These are phyloP conservation scores for Lanistes nyassanus DNA, from an alignment of 1,140 invertebrate species.

Conservation along the genomic window DNA sequence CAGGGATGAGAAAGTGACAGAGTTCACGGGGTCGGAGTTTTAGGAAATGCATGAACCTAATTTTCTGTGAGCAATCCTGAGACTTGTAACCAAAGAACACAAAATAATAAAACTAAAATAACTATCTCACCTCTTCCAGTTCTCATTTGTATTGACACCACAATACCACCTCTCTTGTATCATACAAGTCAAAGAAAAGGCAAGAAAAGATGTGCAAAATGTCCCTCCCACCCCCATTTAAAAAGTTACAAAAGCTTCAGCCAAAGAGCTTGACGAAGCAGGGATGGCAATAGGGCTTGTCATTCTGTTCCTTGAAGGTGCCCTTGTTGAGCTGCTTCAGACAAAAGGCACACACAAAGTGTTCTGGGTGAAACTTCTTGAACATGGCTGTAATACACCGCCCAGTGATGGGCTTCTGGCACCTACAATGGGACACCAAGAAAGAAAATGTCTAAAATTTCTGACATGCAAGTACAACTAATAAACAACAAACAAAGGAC, in stretches of 20 bases:
- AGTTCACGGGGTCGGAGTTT: too few species aligned
- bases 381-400: slow-evolving; percentile 99
- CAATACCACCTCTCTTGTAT: background rate
- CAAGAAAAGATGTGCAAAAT: background rate
- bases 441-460: too few species aligned
- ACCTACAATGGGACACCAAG: slow-evolving; percentile 73
- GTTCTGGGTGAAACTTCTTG: slow-evolving; percentile 98
- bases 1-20: too few species aligned
- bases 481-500: too few species aligned
- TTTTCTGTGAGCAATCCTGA: too few species aligned
- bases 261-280: slow-evolving; percentile 97
- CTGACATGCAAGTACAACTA: too few species aligned
- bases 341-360: slow-evolving; percentile 98
- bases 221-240: background rate
- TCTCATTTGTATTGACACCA: background rate
- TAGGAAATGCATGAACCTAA: too few species aligned
- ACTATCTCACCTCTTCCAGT: background rate
- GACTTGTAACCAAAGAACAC: too few species aligned
- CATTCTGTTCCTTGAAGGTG: slow-evolving; percentile 91
- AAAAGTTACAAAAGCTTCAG: slow-evolving; percentile 23
- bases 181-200: background rate
- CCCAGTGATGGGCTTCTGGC: slow-evolving; percentile 92
- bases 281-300: slow-evolving; percentile 97
- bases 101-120: background rate
- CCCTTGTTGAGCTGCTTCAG: slow-evolving; percentile 96